Percentiles rank a stretch among this genome's conserved stretches.
phyloP scores from a whole-genome alignment of 2,888 invertebrate species.

The Diarsia brunnea region DNA sequence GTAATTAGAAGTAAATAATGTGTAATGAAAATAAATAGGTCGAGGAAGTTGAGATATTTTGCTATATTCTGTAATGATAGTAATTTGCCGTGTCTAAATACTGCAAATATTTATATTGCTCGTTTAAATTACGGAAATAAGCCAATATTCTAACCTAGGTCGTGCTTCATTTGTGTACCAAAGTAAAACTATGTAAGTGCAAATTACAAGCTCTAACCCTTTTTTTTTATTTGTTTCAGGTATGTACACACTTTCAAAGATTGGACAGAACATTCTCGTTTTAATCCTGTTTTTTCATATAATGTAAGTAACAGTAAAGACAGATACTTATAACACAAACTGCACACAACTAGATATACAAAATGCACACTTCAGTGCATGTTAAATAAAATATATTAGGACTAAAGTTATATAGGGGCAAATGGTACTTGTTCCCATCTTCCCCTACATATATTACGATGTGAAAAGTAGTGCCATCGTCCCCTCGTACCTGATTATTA shows the following conservation, averaged over 20 bases:
- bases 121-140: not conserved
- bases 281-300: not conserved
- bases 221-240: constrained; percentile 2
- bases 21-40: constrained; percentile 31
- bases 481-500: not conserved
- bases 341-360: not conserved
- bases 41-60: constrained; percentile 10
- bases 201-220: not conserved
- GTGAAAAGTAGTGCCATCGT: not conserved
- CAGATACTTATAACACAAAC: not conserved
- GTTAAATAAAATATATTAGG: not conserved
- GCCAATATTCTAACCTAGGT: too few species aligned
- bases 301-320: not conserved
- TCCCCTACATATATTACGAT: not conserved
- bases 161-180: not conserved
- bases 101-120: not conserved
- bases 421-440: not conserved
- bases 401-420: not conserved
- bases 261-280: not conserved
- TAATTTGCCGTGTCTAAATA: not conserved
- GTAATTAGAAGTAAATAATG: constrained; percentile 46
- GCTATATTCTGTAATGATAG: not conserved
- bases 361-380: not conserved
- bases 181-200: not conserved
- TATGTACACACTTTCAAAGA: not conserved